Conservation (phyloP, 30 jellyfish, hydroid and myxozoan genomes). For the Catostylus mosaicus region DNA sequence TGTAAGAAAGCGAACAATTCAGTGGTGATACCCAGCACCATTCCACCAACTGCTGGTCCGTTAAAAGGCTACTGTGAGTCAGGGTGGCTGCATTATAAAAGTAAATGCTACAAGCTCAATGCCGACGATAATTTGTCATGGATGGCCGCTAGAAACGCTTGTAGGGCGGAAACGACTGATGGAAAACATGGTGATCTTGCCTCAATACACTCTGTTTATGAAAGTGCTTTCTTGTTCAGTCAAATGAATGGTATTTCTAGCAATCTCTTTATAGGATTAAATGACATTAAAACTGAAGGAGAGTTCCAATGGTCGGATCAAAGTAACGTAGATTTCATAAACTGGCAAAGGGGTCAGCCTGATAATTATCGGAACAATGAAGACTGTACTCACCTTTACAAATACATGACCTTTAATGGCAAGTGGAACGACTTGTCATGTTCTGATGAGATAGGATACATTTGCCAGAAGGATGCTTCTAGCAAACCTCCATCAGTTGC, state of each 20-base stretch:
- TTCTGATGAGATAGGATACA: slow-evolving; percentile 65
- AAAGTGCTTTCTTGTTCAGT: slow-evolving; percentile 84
- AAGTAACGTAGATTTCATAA: slow-evolving; percentile 68
- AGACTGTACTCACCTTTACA: slow-evolving; percentile 90
- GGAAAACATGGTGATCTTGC: slow-evolving; percentile 74
- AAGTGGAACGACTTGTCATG: slow-evolving; percentile 91
- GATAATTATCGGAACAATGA: slow-evolving; percentile 75
- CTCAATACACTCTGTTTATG: slow-evolving; percentile 82
- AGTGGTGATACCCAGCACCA: slow-evolving; percentile 39
- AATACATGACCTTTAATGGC: slow-evolving; percentile 67
- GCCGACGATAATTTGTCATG: slow-evolving; percentile 38
- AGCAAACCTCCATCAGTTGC: slow-evolving; percentile 26
- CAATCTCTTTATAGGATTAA: slow-evolving; percentile 79
- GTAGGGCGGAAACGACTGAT: slow-evolving; percentile 19
- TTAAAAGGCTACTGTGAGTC: slow-evolving; percentile 77
- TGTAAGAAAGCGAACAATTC: slow-evolving; percentile 77
- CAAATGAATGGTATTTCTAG: slow-evolving; percentile 51
- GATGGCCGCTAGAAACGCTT: slow-evolving; percentile 65
- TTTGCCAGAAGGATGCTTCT: slow-evolving; percentile 80
- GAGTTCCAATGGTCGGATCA: slow-evolving; percentile 93
- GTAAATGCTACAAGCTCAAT: slow-evolving; percentile 71
- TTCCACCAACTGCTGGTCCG: slow-evolving; percentile 84
- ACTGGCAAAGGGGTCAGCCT: slow-evolving; percentile 87
- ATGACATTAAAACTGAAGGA: slow-evolving; percentile 76
- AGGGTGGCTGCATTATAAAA: slow-evolving; percentile 81